phyloP scores from a whole-genome alignment of 2,113 vertebrate genomes.

The Pseudorhombus dupliciocellatus region DNA sequence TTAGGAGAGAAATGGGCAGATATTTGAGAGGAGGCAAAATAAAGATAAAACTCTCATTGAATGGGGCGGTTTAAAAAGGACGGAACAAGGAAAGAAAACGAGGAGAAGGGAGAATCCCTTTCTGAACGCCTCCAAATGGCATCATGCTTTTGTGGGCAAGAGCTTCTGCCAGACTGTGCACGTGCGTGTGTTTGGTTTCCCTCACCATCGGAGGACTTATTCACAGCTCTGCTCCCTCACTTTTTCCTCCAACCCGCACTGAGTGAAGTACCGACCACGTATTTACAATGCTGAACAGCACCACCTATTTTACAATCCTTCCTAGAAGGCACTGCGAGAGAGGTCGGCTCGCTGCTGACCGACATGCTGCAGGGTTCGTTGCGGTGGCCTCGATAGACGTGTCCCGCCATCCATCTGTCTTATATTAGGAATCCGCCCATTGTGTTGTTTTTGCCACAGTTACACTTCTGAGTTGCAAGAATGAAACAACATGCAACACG shows the following conservation, averaged over 20 bases:
- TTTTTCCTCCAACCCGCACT: constrained; percentile 49
- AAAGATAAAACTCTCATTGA: background rate
- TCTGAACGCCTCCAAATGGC: constrained; percentile 22
- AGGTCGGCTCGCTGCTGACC: constrained; percentile 25
- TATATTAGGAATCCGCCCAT: constrained; percentile 12
- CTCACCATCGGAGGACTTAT: constrained; percentile 32
- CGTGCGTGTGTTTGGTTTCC: constrained; percentile 15
- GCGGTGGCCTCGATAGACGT: constrained; percentile 9
- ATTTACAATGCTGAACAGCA: constrained; percentile 57
- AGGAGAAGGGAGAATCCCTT: constrained; percentile 5
- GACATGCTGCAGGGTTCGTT: constrained; percentile 14
- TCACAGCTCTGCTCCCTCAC: constrained; percentile 48
- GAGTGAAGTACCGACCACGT: constrained; percentile 39
- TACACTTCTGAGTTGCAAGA: background rate
- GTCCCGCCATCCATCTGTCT: constrained; percentile 32
- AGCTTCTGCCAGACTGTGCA: constrained; percentile 28
- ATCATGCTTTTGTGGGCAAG: constrained; percentile 35
- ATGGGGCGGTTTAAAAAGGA: background rate
- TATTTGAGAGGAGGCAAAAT: background rate
- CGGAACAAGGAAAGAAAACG: constrained; percentile 6
- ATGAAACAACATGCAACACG: background rate
- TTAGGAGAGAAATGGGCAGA: background rate
- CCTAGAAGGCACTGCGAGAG: constrained; percentile 36
- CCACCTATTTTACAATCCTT: constrained; percentile 55
- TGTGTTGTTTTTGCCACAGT: background rate